Percentiles rank a stretch among this genome's conserved stretches.
Evolutionary conservation across 2,797 vertebrate genomes (phyloP).

Genomic region (Malurus leucopterus): DNA sequence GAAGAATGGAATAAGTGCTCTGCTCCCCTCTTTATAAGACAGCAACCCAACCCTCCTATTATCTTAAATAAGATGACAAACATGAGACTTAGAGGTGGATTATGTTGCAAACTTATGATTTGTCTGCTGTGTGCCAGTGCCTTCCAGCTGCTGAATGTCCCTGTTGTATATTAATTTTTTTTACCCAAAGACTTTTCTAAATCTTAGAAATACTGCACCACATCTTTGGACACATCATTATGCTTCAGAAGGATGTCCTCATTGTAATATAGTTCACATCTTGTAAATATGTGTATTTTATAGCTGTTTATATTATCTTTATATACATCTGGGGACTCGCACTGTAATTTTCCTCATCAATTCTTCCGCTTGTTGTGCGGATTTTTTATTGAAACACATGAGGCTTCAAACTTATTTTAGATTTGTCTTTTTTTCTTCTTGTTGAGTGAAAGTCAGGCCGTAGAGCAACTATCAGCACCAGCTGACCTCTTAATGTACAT

Average conservation of each 20-base stretch:
- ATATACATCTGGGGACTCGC: not conserved
- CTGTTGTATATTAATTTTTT: not conserved
- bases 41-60: not conserved
- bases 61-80: not conserved
- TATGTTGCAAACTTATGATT: not conserved
- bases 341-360: not conserved
- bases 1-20: constrained; percentile 1
- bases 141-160: not conserved
- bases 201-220: not conserved
- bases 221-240: not conserved
- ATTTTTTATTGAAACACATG: not conserved
- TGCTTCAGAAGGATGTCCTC: not conserved
- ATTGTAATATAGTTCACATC: not conserved
- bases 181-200: not conserved
- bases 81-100: not conserved
- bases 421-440: not conserved
- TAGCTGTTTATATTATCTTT: not conserved
- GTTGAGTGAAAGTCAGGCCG: not conserved
- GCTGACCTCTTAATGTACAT: not conserved
- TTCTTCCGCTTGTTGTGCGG: not conserved
- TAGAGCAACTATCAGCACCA: not conserved
- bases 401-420: not conserved
- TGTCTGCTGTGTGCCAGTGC: not conserved
- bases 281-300: not conserved
- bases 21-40: not conserved